Base-by-base conservation (phyloP, 2,113 vertebrate species). In the Stomatorhinus ivindoensis region DNA sequence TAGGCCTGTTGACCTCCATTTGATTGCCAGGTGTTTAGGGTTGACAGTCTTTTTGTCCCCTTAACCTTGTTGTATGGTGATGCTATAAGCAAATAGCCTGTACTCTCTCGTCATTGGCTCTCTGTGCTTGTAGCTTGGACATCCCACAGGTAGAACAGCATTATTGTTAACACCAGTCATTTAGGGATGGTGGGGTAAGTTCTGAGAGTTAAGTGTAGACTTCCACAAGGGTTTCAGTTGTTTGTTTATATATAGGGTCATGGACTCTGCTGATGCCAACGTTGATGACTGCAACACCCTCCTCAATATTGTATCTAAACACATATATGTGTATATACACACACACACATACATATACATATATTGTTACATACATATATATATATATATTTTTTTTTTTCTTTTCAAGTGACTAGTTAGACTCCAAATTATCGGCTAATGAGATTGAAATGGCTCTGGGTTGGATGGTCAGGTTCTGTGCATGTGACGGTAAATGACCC, bases 221-320 rank as follows among this genome's bases (percentile, higher is more conserved):
- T 27, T 69, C 65, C 65, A 27, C 65, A 69, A 69, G 27, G 24
- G 27, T 31, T n/a, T 31, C 65, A 58, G 55, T 58, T 58, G 55
- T 24, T 58, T 58, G 55, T 58, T 58, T 24, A 58, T 58, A 58
- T 58, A 58, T 58, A 0, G 98, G 97, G 50, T 99, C 97, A 58
- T 96, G 95, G 85, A 99, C 94, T 85, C 98, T 91, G 39, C 98
- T 99, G 92, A 99, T 99, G 1, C 98, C 98, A 4, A 99, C 97
- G 0, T 99, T 98, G 0, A 99, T 99, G 1, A 99, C 97, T 0
- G 97, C 96, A 0, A 97, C 98, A 5, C 98, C 98, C 53, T 98
- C 98, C 92, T 99, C 99, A 90, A 99, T 97, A 53, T 51, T 51
- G 50, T 51, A 47, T 44, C 3, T 44, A 44, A 0, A 44, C 42